Evolutionary conservation across 2,888 invertebrate species (phyloP).

Genomic region (Heteromurus nitidus): DNA sequence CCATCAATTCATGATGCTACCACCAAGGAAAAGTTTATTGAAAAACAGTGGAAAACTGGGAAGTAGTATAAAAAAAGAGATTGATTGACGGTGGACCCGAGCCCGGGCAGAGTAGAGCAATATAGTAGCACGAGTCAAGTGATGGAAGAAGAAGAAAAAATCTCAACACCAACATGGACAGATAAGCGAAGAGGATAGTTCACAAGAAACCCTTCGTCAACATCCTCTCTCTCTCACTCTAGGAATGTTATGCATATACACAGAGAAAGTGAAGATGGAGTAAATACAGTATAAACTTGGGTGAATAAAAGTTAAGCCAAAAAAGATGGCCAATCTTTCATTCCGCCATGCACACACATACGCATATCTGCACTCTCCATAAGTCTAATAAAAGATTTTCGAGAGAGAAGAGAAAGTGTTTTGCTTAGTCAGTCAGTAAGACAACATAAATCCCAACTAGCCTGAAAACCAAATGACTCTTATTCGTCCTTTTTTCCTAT

Average conservation of each 20-base stretch:
- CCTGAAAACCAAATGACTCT: constrained; percentile 46
- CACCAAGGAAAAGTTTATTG: background rate
- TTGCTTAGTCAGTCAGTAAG: constrained; percentile 54
- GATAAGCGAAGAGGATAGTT: no score
- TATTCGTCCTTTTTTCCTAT: constrained; percentile 25
- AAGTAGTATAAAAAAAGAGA: background rate
- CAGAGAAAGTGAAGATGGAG: no score
- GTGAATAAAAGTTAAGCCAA: constrained; percentile 10
- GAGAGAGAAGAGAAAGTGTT: constrained; percentile 27
- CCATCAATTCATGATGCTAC: no score
- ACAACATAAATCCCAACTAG: constrained; percentile 35
- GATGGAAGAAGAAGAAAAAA: no score
- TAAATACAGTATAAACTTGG: constrained; percentile 30
- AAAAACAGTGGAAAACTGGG: background rate
- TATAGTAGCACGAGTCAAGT: no score
- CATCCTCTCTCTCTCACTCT: no score
- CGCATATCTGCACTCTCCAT: background rate
- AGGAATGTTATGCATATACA: no score
- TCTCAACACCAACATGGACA: no score
- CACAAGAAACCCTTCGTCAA: no score
- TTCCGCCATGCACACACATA: no score
- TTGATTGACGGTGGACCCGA: background rate
- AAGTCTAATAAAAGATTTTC: background rate
- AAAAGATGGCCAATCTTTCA: constrained; percentile 12
- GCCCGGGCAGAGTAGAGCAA: no score